Evolutionary conservation across 64 coral and sea anemone species (phyloP).

Genomic region (Catalaphyllia jardinei): DNA sequence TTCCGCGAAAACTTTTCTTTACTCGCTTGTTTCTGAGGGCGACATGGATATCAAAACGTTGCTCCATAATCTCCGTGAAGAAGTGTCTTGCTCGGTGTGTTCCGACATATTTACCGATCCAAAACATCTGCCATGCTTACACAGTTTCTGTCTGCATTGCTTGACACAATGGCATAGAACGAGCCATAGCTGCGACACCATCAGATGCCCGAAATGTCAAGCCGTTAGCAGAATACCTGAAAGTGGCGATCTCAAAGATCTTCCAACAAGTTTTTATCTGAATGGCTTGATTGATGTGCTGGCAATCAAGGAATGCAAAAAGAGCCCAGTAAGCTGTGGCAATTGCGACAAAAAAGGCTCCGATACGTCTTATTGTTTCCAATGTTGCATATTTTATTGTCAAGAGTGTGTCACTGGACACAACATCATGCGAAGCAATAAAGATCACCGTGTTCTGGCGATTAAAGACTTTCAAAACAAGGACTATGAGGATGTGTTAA

Average conservation of each 20-base stretch:
- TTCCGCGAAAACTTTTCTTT: not conserved
- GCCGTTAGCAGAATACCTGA: not conserved
- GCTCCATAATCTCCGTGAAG: slow-evolving; percentile 5
- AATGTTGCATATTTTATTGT: slow-evolving; percentile 17
- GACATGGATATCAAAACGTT: not conserved
- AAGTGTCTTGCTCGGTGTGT: slow-evolving; percentile 5
- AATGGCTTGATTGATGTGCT: slow-evolving; percentile 10
- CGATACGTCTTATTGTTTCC: not conserved
- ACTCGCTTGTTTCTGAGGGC: not conserved
- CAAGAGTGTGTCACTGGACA: not conserved
- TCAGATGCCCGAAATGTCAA: not conserved
- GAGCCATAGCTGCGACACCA: not conserved
- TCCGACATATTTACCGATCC: not conserved
- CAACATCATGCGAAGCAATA: not conserved
- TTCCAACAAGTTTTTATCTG: slow-evolving; percentile 16
- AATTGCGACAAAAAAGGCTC: slow-evolving; percentile 1
- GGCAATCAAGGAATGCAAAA: not conserved
- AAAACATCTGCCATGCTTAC: slow-evolving; percentile 17
- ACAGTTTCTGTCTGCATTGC: slow-evolving; percentile 14
- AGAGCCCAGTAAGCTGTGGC: not conserved
- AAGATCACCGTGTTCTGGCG: slow-evolving; percentile 16
- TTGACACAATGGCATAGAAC: not conserved
- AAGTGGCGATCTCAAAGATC: not conserved
- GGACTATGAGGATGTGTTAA: slow-evolving; percentile 9
- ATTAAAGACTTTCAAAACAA: slow-evolving; percentile 29